Percentiles rank a stretch among this genome's conserved stretches.
Conservation (phyloP, 2,113 vertebrate species). For the Alces alces region DNA sequence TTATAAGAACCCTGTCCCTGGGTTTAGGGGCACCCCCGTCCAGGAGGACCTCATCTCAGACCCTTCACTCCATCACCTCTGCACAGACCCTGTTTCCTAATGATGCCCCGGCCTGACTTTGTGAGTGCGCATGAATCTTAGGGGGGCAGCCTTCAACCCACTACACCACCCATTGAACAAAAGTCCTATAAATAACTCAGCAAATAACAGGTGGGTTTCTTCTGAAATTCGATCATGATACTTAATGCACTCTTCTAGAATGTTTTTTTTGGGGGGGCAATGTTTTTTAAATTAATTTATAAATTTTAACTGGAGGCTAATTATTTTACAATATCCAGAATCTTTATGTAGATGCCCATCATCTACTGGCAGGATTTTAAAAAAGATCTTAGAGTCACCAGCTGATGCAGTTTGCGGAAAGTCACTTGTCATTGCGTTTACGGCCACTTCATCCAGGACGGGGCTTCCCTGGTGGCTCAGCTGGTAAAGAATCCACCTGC, state of each 20-base stretch:
- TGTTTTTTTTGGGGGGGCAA: rapidly evolving
- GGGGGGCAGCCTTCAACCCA: not conserved
- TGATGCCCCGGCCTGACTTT: not conserved
- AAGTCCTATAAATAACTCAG: not conserved
- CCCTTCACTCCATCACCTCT: not conserved
- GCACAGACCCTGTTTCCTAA: not conserved
- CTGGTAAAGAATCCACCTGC: not conserved
- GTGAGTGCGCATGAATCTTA: not conserved
- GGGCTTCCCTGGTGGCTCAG: not conserved
- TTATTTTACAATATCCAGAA: not conserved
- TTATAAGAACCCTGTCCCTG: not conserved
- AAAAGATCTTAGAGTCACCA: not conserved
- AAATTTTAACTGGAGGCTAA: not conserved
- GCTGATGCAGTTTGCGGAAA: too few relatives aligned
- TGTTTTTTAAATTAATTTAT: not conserved
- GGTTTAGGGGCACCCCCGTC: not conserved
- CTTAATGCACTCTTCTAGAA: not conserved
- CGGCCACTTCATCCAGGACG: not conserved
- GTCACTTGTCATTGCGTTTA: rapidly evolving
- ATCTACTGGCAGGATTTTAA: not conserved
- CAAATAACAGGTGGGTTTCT: not conserved
- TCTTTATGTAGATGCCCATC: not conserved
- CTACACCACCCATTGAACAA: not conserved
- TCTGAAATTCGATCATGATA: not conserved
- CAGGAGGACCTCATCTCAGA: not conserved